A percentile compares a stretch with the other conserved stretches of the same genome.
These are phyloP conservation scores for Bos taurus DNA, from an alignment of 2,113 vertebrate species.

Conservation along the genomic window ARS-UCD2.0 NC_037336.1:61205501-61206000, in stretches of 20 bases:
- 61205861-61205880: constrained; percentile 69
- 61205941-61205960: constrained; percentile 37
- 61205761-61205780: constrained; percentile 22
- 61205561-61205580: neutral
- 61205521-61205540: neutral
- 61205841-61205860: constrained; percentile 61
- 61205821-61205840: constrained; percentile 70
- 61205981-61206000: neutral
- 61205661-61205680: neutral
- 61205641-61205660: neutral
- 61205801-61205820: constrained; percentile 68
- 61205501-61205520: neutral
- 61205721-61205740: constrained; percentile 31
- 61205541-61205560: neutral
- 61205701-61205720: constrained; percentile 30
- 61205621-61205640: neutral
- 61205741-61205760: constrained; percentile 50
- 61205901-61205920: constrained; percentile 42
- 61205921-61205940: neutral
- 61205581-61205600: neutral
- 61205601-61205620: neutral
- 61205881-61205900: constrained; percentile 64
- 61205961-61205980: constrained; percentile 10
- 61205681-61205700: constrained; percentile 7
- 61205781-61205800: constrained; percentile 48